Percentiles rank a stretch among this genome's conserved stretches.
These are phyloP conservation scores for Drosophila kanekoi DNA, from an alignment of 2,888 invertebrate genomes.

Conservation along the genomic window DNA sequence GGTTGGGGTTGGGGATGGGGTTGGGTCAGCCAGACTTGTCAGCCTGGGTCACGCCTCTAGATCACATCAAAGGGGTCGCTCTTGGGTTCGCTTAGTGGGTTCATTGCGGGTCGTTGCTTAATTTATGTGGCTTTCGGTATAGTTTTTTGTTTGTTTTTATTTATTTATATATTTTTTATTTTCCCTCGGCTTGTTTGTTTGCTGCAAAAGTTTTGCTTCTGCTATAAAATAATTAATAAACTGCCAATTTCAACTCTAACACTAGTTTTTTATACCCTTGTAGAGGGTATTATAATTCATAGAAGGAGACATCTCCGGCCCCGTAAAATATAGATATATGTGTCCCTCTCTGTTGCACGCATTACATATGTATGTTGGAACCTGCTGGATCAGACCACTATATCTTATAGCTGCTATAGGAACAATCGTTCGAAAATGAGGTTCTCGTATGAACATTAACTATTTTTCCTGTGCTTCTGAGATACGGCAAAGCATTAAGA, in stretches of 20 bases:
- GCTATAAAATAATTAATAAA: conserved; percentile 67
- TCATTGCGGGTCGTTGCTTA: conserved; percentile 61
- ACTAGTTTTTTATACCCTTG: conserved; percentile 13
- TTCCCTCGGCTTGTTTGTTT: conserved; percentile 12
- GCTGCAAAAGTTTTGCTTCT: conserved; percentile 52
- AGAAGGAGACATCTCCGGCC: too few species aligned
- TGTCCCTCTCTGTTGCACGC: too few species aligned
- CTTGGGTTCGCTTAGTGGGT: conserved; percentile 51
- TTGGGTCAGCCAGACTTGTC: conserved; percentile 42
- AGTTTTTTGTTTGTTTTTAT: conserved; percentile 18
- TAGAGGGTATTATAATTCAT: too few species aligned
- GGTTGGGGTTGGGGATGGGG: neutral
- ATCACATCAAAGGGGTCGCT: conserved; percentile 64
- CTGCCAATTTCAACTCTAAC: conserved; percentile 49
- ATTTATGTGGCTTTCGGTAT: conserved; percentile 71
- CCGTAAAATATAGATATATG: too few species aligned
- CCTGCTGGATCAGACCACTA: too few species aligned
- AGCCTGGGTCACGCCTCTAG: conserved; percentile 43
- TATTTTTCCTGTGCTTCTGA: too few species aligned
- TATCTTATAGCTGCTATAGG: too few species aligned
- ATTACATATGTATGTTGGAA: too few species aligned
- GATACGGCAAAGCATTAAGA: too few species aligned
- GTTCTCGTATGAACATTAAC: too few species aligned
- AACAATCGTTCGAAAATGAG: too few species aligned
- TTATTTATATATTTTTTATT: conserved; percentile 8